Evolutionary conservation across 2,113 vertebrate genomes (phyloP).

Genomic region (Ancistrus triradiatus): DNA sequence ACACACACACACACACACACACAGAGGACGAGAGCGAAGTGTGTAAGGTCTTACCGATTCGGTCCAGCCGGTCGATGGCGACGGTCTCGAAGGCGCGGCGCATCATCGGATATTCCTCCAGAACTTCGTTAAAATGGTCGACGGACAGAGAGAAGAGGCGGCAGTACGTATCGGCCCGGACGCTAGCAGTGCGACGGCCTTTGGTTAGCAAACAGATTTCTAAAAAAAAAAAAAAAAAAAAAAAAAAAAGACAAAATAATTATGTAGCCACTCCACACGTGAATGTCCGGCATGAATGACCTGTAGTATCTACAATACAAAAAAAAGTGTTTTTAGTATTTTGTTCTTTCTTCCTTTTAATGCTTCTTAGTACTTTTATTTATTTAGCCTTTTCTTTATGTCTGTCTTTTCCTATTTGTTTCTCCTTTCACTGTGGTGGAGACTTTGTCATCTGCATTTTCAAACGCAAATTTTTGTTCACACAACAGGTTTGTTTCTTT

Average conservation of each 20-base stretch:
- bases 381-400: no score
- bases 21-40: not conserved
- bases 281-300: no score
- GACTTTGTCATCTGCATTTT: no score
- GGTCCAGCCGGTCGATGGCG: constrained; percentile 95
- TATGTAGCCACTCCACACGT: no score
- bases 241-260: not conserved
- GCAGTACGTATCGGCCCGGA: constrained; percentile 95
- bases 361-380: no score
- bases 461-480: no score
- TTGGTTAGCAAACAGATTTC: constrained; percentile 97
- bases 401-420: no score
- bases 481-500: no score
- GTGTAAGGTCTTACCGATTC: constrained; percentile 79
- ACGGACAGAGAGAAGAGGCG: constrained; percentile 95
- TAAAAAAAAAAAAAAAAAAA: constrained; percentile 48
- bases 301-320: no score
- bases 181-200: constrained; percentile 92
- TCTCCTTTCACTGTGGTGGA: no score
- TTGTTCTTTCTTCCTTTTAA: no score
- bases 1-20: constrained; percentile 30
- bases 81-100: constrained; percentile 95
- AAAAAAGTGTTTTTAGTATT: no score
- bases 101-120: constrained; percentile 99
- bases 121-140: constrained; percentile 97